Conservation (phyloP, 1,140 invertebrate genomes). For the Diploscapter pachys region DNA sequence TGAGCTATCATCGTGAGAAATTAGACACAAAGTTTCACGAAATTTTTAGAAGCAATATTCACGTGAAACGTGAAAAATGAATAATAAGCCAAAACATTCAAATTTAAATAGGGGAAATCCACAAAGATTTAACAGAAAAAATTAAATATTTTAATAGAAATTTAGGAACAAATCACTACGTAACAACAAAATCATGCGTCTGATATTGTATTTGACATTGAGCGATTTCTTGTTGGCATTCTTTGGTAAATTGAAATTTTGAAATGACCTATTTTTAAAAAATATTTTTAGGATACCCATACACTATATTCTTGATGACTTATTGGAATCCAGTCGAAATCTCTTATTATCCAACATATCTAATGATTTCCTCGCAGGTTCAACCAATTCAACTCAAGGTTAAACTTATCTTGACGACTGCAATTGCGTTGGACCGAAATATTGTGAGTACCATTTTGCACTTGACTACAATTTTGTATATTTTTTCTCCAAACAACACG, state of each 20-base stretch:
- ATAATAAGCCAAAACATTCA: no score
- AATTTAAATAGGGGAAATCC: no score
- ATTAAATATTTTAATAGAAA: no score
- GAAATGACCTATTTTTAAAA: no score
- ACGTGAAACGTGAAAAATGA: no score
- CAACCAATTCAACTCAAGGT: constrained; percentile 10
- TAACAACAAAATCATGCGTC: constrained; percentile 1
- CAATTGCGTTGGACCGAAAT: constrained; percentile 11
- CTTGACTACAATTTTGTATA: no score
- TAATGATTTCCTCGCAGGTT: background rate
- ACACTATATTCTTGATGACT: constrained; percentile 9
- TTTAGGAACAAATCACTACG: background rate
- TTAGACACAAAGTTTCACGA: no score
- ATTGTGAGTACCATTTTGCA: background rate
- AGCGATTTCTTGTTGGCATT: background rate
- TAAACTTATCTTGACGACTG: constrained; percentile 3
- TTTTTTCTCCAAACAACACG: no score
- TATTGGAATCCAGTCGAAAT: constrained; percentile 8
- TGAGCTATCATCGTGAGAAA: no score
- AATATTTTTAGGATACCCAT: background rate
- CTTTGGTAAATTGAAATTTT: no score
- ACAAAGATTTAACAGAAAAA: no score
- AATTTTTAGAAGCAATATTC: no score
- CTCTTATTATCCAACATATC: background rate
- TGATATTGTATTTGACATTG: constrained; percentile 7